Percentiles rank a stretch among this genome's conserved stretches.
Evolutionary conservation across 2,888 invertebrate species (phyloP).

Genomic region (Plebejus argus): DNA sequence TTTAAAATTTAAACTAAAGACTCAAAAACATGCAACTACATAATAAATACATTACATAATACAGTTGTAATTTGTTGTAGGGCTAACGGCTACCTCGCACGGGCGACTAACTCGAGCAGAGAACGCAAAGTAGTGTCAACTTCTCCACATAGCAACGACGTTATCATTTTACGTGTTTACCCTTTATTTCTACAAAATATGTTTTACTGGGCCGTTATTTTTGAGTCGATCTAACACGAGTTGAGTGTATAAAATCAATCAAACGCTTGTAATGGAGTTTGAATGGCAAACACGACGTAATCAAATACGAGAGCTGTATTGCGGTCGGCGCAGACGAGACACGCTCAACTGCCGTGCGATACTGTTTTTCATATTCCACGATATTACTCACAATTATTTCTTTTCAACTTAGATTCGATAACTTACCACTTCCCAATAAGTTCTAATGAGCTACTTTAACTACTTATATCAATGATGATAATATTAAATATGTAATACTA

Average conservation of each 20-base stretch:
- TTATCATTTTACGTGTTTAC: background rate
- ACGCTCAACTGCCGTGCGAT: background rate
- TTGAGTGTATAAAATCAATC: constrained; percentile 15
- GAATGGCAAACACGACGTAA: constrained; percentile 7
- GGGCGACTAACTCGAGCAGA: background rate
- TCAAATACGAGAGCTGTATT: constrained; percentile 13
- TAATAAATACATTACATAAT: background rate
- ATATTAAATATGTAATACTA: no score
- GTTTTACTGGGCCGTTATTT: background rate
- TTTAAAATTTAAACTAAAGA: background rate
- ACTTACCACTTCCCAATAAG: no score
- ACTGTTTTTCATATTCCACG: no score
- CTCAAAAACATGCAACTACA: background rate
- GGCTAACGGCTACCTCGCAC: background rate
- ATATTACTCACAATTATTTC: no score
- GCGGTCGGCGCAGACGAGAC: background rate
- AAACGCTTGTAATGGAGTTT: constrained; percentile 11
- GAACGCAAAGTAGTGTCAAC: no score
- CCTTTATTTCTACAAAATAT: background rate
- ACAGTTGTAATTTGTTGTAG: background rate
- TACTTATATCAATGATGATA: no score
- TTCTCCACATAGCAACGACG: no score
- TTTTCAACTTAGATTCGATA: no score
- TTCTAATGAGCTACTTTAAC: no score
- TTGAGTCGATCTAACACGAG: background rate